phyloP scores from a whole-genome alignment of 2,888 invertebrate genomes.

The Stenotaenia linearis region DNA sequence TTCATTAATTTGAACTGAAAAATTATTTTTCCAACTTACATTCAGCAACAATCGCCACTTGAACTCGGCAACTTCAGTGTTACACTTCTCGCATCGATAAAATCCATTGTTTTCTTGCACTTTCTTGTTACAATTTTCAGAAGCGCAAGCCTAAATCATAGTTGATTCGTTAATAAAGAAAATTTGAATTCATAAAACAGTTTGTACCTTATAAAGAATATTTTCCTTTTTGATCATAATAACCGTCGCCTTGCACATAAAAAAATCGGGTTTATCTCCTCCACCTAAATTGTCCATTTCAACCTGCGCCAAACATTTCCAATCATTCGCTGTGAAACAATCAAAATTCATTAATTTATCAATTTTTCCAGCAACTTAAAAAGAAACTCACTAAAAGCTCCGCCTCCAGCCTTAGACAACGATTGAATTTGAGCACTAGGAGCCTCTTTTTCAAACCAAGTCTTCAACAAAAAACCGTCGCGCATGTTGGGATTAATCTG shows the following conservation, averaged over 20 bases:
- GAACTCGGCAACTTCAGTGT: constrained; percentile 72
- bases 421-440: constrained; percentile 57
- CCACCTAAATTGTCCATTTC: constrained; percentile 57
- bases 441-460: constrained; percentile 86
- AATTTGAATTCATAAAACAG: not conserved
- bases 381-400: no score
- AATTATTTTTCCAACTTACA: constrained; percentile 61
- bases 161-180: not conserved
- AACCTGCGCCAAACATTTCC: constrained; percentile 71
- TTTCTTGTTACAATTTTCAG: constrained; percentile 89
- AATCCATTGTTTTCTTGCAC: constrained; percentile 80
- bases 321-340: no score
- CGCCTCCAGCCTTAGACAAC: constrained; percentile 43
- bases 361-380: no score
- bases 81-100: constrained; percentile 93
- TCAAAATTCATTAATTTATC: no score
- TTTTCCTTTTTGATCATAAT: constrained; percentile 74
- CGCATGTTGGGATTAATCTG: constrained; percentile 82
- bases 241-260: constrained; percentile 69
- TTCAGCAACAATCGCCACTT: constrained; percentile 78
- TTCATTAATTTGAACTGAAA: not conserved
- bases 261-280: constrained; percentile 74
- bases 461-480: constrained; percentile 75
- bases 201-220: constrained; percentile 65
- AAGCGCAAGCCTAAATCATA: constrained; percentile 65